Base-by-base conservation (phyloP, 2,888 invertebrate species). In the Dryobotodes eremita region DNA sequence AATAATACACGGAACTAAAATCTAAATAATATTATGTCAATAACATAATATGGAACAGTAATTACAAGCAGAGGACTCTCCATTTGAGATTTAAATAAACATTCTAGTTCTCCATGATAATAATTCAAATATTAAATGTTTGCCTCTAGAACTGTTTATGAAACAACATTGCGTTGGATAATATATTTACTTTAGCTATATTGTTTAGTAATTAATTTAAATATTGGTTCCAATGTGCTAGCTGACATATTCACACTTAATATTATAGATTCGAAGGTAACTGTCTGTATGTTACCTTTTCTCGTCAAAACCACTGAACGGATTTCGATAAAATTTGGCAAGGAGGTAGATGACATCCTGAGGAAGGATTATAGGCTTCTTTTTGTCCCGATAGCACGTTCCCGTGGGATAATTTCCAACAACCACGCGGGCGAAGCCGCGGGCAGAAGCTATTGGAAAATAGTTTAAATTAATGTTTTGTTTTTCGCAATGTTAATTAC, bases 71-170 rank as follows among this genome's bases (percentile, higher is more conserved):
- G 42, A 23, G 15, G 3, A 20, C n/a, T 48, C 46, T 55, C 31
- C n/a, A 48, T 36, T 31, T 23, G 8, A 79, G 36, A 53, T 55
- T 62, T 23, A 53, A 68, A 55, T 62, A 78, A 68, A 68, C 77
- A 79, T 64, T 77, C 48, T 0, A 23, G n/a, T 17, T 64, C 53
- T 31, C 50, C 61, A 48, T 79, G 7, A 61, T 42, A 15, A 1
- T 64, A 48, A 64, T 55, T 46, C 46, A 36, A 71, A 71, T 65
- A 57, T 48, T 50, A 17, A 23, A 23, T 36, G 23, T 75, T 42
- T 53, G 17, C 59, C 26, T 13, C 15, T 61, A 46, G 20, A n/a
- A 62, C 31, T 53, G 62, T 46, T 79, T 23, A 23, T 68, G 13
- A 53, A 62, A 7, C 8, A 36, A 31, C 2, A 61, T 15, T 53